Base-by-base conservation (phyloP, 2,797 vertebrate genomes). In the Galago senegalensis region DNA sequence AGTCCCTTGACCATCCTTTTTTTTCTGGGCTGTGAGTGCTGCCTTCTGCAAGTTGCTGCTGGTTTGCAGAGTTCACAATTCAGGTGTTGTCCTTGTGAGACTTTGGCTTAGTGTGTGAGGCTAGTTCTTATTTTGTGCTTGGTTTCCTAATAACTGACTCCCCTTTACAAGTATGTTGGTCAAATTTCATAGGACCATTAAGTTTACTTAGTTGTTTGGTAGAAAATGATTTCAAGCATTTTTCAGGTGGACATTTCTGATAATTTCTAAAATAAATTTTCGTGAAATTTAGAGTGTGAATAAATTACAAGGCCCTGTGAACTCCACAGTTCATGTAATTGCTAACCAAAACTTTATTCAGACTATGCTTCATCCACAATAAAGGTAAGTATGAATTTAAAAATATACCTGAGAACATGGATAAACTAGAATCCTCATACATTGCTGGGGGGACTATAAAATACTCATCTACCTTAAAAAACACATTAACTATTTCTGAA, bases 401-500 rank as follows among this genome's bases (percentile, higher is more conserved):
- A 81, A 94, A 46, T 87, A 70, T 53, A 46, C 34, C 80, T 21
- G 49, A 88, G 80, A 76, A 53, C 89, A n/a, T 27, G 4, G 18
- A 37, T 60, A 72, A 80, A 46, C 2, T 81, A n/a, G 27, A 31
- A 23, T 4, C 18, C 20, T 43, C 56, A n/a, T 69, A 18, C 6
- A 0, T 70, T 49, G n/a, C 3, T 31, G 4, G 43, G 72, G n/a
- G 73, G 40, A 76, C 67, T 65, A 27, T 75, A 81, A 72, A 77
- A 53, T 65, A 40, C 25, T 58, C 53, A 46, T 13, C 25, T 43
- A 63, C 29, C 63, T 85, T 88, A 65, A 34, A 84, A 75, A 76
- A 92, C 4, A 94, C 14, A 67, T 81, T 37, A 87, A 5, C 37
- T 90, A 18, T 85, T 96, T 90, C 72, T 93, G 63, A 87, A 87